Evolutionary conservation across 2,888 invertebrate species (phyloP), one percentile per base, ranked within the genome.

Genomic region (Epinotia bilunana): DNA sequence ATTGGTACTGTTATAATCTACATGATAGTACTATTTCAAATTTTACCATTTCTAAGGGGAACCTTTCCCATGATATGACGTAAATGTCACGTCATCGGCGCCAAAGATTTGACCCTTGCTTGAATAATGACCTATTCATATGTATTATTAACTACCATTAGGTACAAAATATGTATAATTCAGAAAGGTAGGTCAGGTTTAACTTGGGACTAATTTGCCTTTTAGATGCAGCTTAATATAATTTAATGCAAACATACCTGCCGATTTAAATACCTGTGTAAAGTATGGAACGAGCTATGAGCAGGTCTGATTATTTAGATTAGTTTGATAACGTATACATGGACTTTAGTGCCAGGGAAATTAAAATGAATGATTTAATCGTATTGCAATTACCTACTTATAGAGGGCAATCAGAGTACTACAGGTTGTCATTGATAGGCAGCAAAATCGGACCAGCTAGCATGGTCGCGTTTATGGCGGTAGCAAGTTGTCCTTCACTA

Each of bases 271-370:
- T 57, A 57, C 18, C 18, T 43, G 39, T n/a, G 67, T 68, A 20
- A 39, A 68, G 39, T 39, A 53, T n/a, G n/a, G n/a, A n/a, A 49
- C 55, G 13, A 16, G 57, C 43, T 43, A 13, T 18, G n/a, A 43
- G 43, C 57, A 68, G 57, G 58, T 58, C 57, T 39, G 43, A 68
- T 68, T 68, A 68, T 68, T 57, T 58, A 68, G 43, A 68, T 68
- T 43, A 46, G 20, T 46, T 46, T 23, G 43, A 68, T 68, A 39
- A 23, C 12, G n/a, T 57, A 23, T 43, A 57, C 67, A 57, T 68
- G 23, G 43, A 64, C 46, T 23, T 64, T n/a, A 64, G n/a, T 64
- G 49, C n/a, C 16, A 49, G 11, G 16, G 46, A 16, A 16, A 49
- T n/a, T n/a, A n/a, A n/a, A 53, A 53, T 53, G n/a, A 53, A n/a